Evolutionary conservation across 2,797 vertebrate genomes (phyloP), one percentile per base, ranked within the genome.

Genomic region (Astyanax mexicanus): DNA sequence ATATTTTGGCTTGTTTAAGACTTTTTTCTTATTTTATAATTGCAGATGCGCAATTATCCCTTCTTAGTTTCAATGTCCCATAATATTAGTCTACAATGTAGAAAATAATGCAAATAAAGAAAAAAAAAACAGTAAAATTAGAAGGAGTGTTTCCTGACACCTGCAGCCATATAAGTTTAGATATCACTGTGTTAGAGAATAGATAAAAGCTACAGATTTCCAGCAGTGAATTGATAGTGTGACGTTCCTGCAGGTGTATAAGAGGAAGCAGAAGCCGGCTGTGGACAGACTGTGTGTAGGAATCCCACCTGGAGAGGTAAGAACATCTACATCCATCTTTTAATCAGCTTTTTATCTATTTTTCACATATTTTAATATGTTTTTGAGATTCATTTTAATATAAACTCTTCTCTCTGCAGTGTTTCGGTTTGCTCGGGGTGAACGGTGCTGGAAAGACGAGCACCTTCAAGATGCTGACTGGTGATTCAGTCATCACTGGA

Each of bases 401-500:
- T n/a, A n/a, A n/a, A 7, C 12, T n/a, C 23, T 69, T 65, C 25
- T 70, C 66, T 78, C 81, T 85, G 27, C 78, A 99, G 98, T 99
- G 98, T 82, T 99, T 99, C 84, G 97, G 98, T 45, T 92, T 99
- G 66, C 92, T 99, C 55, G 98, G 98, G 8, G 97, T 99, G 55
- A 99, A 99, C 1, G 98, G 98, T 57, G 97, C 97, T 64, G 97
- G 98, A 15, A 99, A 99, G 86, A 97, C 98, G 27, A 98, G 96
- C 68, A 99, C 96, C 60, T 99, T 99, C 84, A 98, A 98, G 91
- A 99, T 99, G 98, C 86, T 99, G 78, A 99, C 96, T 6, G 97
- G 98, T 83, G 98, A 99, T 83, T 89, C 89, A 0, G 1, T 86
- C 17, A 86, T 93, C 69, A 93, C 97, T 17, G 89, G 92, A 69